These are phyloP conservation scores for Temnothorax longispinosus DNA, from an alignment of 1,140 invertebrate species.

Conservation along the genomic window DNA sequence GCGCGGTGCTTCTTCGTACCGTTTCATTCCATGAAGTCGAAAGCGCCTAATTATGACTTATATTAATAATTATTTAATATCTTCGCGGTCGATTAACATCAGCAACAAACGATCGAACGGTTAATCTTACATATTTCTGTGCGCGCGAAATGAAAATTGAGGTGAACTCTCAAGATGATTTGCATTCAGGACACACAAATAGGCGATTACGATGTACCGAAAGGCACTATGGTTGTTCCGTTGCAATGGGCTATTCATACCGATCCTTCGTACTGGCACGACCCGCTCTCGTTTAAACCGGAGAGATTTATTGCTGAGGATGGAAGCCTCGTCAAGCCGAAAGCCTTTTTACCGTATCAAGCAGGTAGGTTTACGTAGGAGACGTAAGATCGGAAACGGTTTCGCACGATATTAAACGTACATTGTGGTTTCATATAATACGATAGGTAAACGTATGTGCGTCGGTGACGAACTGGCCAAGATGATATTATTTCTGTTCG, in stretches of 20 bases:
- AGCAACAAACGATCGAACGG: neutral
- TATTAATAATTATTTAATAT: neutral
- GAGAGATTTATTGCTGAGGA: conserved; percentile 90
- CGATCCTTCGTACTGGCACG: conserved; percentile 89
- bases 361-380: conserved; percentile 85
- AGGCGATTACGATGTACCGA: conserved; percentile 86
- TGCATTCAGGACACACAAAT: conserved; percentile 87
- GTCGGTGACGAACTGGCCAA: conserved; percentile 94
- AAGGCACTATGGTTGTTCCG: conserved; percentile 90
- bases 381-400: neutral
- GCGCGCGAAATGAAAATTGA: neutral
- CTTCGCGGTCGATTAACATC: neutral
- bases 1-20: too few species aligned
- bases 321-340: conserved; percentile 88
- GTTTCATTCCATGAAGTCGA: too few species aligned
- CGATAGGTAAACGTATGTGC: conserved; percentile 93
- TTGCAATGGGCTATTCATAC: conserved; percentile 94
- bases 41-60: too few species aligned
- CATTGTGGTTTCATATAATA: conserved; percentile 63
- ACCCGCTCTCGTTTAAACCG: conserved; percentile 91
- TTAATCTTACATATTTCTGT: neutral
- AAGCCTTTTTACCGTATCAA: conserved; percentile 94
- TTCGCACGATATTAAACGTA: conserved; percentile 8
- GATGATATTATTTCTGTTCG: conserved; percentile 90
- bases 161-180: neutral